Percentiles rank a stretch among this genome's conserved stretches.
phyloP scores from a whole-genome alignment of 2,797 vertebrate species.

The Crax fasciolata region DNA sequence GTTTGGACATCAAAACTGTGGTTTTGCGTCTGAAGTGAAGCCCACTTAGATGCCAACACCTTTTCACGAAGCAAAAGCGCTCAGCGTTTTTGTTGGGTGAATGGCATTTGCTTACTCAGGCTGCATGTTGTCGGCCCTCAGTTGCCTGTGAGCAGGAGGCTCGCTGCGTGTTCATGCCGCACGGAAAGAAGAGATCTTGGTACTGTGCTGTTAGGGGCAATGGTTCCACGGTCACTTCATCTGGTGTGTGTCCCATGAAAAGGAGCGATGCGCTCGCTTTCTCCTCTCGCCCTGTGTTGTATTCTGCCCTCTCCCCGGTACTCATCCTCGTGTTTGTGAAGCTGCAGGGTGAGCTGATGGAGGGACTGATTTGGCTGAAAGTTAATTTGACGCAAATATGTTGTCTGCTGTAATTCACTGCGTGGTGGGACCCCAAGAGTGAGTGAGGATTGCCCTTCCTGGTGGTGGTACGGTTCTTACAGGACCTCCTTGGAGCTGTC shows the following conservation, averaged over 20 bases:
- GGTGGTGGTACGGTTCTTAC: background rate
- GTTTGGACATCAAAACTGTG: background rate
- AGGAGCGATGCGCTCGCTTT: fast-evolving
- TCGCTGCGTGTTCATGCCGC: fast-evolving
- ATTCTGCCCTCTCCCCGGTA: background rate
- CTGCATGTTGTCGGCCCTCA: background rate
- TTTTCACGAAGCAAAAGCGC: too few species aligned
- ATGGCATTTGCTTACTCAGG: background rate
- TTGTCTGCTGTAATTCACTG: background rate
- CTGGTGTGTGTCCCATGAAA: background rate
- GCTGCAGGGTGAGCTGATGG: background rate
- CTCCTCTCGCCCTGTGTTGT: background rate
- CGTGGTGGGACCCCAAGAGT: background rate
- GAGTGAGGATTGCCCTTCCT: background rate
- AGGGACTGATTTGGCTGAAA: background rate
- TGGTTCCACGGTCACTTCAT: background rate
- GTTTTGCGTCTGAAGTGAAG: background rate
- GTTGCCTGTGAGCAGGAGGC: background rate
- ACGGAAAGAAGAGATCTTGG: background rate
- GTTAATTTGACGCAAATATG: background rate
- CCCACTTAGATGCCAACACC: too few species aligned
- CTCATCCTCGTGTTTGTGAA: background rate
- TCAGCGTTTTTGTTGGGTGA: background rate
- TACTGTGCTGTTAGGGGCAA: background rate
- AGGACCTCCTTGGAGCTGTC: background rate